A percentile compares a stretch with the other conserved stretches of the same genome.
Evolutionary conservation across 2,888 invertebrate species (phyloP).

Genomic region (Trypoxylon attenuatum): DNA sequence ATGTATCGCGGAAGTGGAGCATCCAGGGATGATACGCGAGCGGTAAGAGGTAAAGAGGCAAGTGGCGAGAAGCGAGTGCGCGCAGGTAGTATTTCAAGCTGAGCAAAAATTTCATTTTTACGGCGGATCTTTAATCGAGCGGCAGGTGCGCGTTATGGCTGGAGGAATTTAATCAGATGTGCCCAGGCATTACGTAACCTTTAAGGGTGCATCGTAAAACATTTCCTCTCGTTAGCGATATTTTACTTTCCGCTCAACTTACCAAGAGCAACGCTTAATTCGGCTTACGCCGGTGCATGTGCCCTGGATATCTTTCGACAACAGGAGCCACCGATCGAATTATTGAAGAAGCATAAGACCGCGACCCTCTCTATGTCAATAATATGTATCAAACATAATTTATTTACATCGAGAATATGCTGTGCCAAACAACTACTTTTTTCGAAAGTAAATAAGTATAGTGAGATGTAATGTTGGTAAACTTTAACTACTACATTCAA

Average conservation of each 20-base stretch:
- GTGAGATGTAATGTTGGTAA: too few species aligned
- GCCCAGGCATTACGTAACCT: not conserved
- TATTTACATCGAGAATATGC: too few species aligned
- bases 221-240: not conserved
- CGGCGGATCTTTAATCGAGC: conserved; percentile 18
- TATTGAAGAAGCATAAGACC: conserved; percentile 21
- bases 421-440: too few species aligned
- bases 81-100: not conserved
- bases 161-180: conserved; percentile 20
- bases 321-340: conserved; percentile 3
- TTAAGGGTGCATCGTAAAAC: not conserved
- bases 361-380: too few species aligned
- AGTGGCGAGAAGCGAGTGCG: not conserved
- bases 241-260: not conserved
- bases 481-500: too few species aligned
- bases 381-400: too few species aligned
- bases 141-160: conserved; percentile 12
- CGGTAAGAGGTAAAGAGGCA: not conserved
- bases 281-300: too few species aligned
- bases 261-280: too few species aligned
- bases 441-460: too few species aligned
- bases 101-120: conserved; percentile 19
- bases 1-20: not conserved
- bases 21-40: not conserved
- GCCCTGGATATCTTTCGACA: too few species aligned